Conservation (phyloP, 2,113 vertebrate species). For the Empidonax traillii region DNA sequence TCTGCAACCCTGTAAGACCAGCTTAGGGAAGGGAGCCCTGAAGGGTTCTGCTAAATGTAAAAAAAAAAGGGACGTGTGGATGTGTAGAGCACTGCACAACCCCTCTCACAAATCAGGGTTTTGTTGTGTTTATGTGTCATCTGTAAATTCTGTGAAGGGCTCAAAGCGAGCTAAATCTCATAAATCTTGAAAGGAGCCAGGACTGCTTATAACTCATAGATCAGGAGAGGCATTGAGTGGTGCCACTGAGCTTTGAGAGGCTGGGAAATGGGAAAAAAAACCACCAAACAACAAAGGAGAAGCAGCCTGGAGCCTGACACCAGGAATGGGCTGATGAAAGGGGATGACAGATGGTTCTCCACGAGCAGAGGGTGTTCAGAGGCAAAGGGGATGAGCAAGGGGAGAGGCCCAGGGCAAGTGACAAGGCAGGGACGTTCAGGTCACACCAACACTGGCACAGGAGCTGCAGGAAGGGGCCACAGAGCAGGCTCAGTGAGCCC, state of each 20-base stretch:
- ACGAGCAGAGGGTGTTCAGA: rapidly evolving
- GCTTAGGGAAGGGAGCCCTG: background rate
- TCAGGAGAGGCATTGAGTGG: background rate
- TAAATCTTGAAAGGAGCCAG: conserved; percentile 17
- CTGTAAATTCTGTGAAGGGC: conserved; percentile 25
- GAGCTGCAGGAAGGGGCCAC: background rate
- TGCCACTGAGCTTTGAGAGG: background rate
- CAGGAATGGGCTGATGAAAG: background rate
- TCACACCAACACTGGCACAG: background rate
- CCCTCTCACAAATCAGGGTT: conserved; percentile 16
- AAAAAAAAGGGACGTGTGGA: background rate
- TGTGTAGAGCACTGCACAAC: background rate
- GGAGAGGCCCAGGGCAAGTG: background rate
- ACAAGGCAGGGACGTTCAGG: background rate
- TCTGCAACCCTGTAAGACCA: background rate
- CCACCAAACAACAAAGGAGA: background rate
- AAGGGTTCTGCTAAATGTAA: background rate
- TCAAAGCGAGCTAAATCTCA: background rate
- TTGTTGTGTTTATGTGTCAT: background rate
- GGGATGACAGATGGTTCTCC: background rate
- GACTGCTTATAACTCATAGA: background rate
- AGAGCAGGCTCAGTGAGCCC: background rate
- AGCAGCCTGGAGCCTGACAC: background rate
- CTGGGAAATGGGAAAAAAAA: background rate
- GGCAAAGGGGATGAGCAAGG: background rate